phyloP scores from a whole-genome alignment of 1,140 invertebrate species.

The Drosophila watanabei region DNA sequence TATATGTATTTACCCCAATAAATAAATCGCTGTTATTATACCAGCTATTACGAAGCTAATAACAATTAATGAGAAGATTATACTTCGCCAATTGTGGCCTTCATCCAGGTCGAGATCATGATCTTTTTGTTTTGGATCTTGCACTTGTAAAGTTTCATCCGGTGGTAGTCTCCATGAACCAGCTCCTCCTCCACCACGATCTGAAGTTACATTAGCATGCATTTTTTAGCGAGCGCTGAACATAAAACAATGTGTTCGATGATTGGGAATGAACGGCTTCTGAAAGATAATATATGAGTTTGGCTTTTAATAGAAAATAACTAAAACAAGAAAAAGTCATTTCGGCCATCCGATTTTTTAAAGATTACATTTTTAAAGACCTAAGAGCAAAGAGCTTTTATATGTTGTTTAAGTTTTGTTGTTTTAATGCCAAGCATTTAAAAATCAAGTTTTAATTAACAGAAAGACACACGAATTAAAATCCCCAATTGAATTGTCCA shows the following conservation, averaged over 20 bases:
- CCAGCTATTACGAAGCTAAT: constrained; percentile 94
- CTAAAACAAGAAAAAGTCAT: background rate
- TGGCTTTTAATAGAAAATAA: background rate
- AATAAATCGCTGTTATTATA: constrained; percentile 93
- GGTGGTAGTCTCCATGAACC: constrained; percentile 94
- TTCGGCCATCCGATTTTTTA: background rate
- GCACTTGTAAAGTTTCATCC: constrained; percentile 95
- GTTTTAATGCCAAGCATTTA: too few species aligned
- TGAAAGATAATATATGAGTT: background rate
- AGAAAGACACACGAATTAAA: too few species aligned
- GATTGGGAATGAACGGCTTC: background rate
- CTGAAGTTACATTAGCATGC: constrained; percentile 93
- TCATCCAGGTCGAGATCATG: constrained; percentile 88
- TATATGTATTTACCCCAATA: constrained; percentile 88
- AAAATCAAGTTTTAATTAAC: too few species aligned
- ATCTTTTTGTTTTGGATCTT: constrained; percentile 93
- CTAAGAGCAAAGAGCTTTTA: too few species aligned
- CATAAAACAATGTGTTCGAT: background rate
- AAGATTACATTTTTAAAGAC: too few species aligned
- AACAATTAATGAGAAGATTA: constrained; percentile 93
- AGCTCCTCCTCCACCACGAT: constrained; percentile 88
- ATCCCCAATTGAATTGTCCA: too few species aligned
- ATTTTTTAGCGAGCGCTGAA: constrained; percentile 85
- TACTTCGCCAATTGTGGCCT: constrained; percentile 94
- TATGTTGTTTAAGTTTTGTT: too few species aligned